Base-by-base conservation (phyloP, 1,140 invertebrate genomes). In the Drosophila suzukii region DNA sequence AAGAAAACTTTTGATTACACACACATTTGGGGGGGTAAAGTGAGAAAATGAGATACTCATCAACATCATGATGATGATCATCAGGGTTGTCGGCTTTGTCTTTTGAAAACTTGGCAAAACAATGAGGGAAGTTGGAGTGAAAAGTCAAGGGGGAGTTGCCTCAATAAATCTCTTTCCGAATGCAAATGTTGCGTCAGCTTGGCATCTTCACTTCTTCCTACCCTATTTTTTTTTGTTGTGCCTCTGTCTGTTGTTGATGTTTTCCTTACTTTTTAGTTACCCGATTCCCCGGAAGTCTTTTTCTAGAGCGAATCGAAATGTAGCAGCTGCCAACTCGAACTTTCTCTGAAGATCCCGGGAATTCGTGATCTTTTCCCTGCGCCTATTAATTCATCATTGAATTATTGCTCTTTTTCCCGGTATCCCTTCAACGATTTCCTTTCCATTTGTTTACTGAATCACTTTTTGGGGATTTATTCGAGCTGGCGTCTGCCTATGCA, bases 91-190 rank as follows among this genome's bases (percentile, higher is more conserved):
- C 77, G 77, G 81, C 79, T 77, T 73, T 82, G 81, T 78, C 81
- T 79, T 79, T 83, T 82, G 70, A 63, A 82, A 70, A 78, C 68
- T 76, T 75, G 78, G 57, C 70, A 78, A 78, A 78, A 83, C 78
- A 83, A 83, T 81, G 68, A 34, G 39, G 39, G 15, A 53, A 43
- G 36, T 43, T 66, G 57, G 30, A 32, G 43, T 24, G 50, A 49
- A 60, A 63, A 63, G 55, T 15, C 59, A 63, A 36, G 43, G 11
- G 32, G 59, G 59, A 49, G 59, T 34, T 50, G 65, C 66, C 57
- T 82, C 84, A 83, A 88, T 88, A 88, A 88, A 83, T 88, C 84
- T 89, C 72, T 78, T 75, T 70, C 71, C 84, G 79, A 88, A 86
- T 86, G 83, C 83, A 88, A 88, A 88, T 88, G 83, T 88, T 86